Base-by-base conservation (phyloP, 2,113 vertebrate species). In the Stigmatopora nigra region DNA sequence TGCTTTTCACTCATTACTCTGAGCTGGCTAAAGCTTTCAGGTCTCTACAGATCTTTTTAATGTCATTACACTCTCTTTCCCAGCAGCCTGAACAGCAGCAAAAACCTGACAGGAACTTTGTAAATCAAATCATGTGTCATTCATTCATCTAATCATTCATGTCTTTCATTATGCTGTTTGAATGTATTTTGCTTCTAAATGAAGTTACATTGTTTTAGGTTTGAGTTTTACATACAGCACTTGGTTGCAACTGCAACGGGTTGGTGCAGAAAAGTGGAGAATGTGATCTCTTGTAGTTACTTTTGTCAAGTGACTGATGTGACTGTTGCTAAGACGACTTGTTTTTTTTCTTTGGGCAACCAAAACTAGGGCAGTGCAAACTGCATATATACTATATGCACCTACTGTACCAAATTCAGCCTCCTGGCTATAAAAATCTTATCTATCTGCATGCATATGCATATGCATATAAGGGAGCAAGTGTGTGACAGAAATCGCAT, bases 21-120 rank as follows among this genome's bases (percentile, higher is more conserved):
- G 53, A 80, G 73, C 49, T 22, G 75, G 76, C 67, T 56, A 65
- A 73, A 78, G 67, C 61, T 60, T 63, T 70, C 65, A 75, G 80
- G 75, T 75, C 55, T 72, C 77, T 75, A 72, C 25, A 35, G 61
- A 59, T 52, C 46, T 8, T 20, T 71, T 81, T 76, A 47, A 82
- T 75, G 49, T 69, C 63, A 76, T 79, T 72, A 78, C 45, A 1
- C 3, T 44, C 62, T 46, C 51, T 61, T 55, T 45, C 19, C 49
- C 68, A 61, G 41, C 44, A 68, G 74, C 48, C 22, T 36, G 47
- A 73, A 25, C 57, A 25, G 52, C 53, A 65, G 59, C 68, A 56
- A 63, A 63, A 52, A 35, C 57, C 57, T 51, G 20, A 44, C 62
- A 69, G 31, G 53, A 25, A 56, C 53, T 31, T 25, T 7, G 22